phyloP scores from a whole-genome alignment of 2,888 invertebrate genomes.

The Myathropa florea region DNA sequence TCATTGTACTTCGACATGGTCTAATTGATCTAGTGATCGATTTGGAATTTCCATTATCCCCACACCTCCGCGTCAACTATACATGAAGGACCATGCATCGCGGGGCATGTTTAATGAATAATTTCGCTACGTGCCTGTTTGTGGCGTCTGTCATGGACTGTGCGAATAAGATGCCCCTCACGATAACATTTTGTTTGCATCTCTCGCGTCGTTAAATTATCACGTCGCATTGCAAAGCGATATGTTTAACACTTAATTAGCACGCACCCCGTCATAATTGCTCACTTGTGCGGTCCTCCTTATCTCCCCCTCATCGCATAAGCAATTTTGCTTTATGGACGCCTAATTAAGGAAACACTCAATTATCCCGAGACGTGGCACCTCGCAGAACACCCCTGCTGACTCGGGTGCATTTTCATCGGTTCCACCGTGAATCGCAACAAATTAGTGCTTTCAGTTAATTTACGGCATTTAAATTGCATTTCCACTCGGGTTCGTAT shows the following conservation, averaged over 20 bases:
- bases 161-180: neutral
- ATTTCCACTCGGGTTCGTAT: constrained; percentile 39
- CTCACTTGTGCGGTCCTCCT: constrained; percentile 2
- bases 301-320: constrained; percentile 14
- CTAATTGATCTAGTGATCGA: no score
- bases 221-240: constrained; percentile 20
- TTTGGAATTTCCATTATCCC: no score
- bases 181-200: neutral
- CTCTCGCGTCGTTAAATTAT: constrained; percentile 9
- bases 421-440: constrained; percentile 21
- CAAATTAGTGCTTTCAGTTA: constrained; percentile 50
- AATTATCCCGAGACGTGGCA: constrained; percentile 29
- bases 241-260: constrained; percentile 47
- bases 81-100: no score
- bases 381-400: constrained; percentile 42
- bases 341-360: constrained; percentile 43
- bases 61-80: no score
- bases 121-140: neutral
- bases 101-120: no score
- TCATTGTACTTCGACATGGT: no score
- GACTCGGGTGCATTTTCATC: constrained; percentile 33
- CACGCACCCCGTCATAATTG: neutral
- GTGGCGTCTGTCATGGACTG: neutral
- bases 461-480: constrained; percentile 54
- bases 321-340: constrained; percentile 4